A percentile compares a stretch with the other conserved stretches of the same genome.
Conservation (phyloP, 2,113 vertebrate species). For the Tragelaphus buxtoni region DNA sequence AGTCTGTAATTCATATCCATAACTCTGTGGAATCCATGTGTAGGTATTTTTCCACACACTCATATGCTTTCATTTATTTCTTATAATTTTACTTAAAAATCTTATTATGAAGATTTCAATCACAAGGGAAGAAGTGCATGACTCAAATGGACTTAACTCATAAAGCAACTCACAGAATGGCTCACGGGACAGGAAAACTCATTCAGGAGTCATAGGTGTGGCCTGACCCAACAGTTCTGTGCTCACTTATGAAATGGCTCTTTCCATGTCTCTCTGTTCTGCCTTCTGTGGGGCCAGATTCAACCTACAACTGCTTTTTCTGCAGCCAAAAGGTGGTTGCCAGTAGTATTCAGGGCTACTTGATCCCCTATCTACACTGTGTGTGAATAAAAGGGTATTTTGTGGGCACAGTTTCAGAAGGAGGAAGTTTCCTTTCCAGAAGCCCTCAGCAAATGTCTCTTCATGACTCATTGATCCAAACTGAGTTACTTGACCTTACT, state of each 20-base stretch:
- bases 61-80: neutral
- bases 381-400: neutral
- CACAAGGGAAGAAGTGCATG: neutral
- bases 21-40: neutral
- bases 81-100: neutral
- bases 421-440: neutral
- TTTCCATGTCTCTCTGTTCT: neutral
- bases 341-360: no score
- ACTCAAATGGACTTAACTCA: neutral
- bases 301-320: neutral
- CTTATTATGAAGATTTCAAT: neutral
- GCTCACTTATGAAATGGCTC: neutral
- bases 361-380: neutral
- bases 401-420: neutral
- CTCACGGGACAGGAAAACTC: neutral
- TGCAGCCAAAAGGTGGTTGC: neutral
- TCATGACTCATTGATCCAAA: neutral
- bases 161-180: neutral
- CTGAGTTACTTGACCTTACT: neutral
- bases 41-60: neutral
- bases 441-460: neutral
- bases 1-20: neutral
- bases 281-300: neutral
- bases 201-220: neutral
- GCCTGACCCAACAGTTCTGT: neutral